A percentile compares a stretch with the other conserved stretches of the same genome.
Conservation (phyloP, 1,140 invertebrate species). For the Sycophila sp. region DNA sequence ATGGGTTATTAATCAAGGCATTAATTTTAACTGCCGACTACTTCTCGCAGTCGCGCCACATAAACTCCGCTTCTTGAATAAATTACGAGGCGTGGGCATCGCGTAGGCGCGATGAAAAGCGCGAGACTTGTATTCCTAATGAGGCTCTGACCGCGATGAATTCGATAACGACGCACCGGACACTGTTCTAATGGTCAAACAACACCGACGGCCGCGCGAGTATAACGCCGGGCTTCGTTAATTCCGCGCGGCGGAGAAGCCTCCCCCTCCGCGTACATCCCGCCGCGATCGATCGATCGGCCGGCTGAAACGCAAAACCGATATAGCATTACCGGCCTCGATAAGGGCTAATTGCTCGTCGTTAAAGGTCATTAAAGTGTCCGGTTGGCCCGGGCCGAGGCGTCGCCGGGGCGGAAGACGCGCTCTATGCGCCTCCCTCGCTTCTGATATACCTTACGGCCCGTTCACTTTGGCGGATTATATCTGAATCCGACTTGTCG, state of each 20-base stretch:
- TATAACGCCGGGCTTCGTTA: slow-evolving; percentile 25
- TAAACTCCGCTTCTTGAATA: background rate
- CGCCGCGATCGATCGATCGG: slow-evolving; percentile 17
- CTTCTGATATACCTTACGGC: background rate
- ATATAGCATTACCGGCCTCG: slow-evolving; percentile 53
- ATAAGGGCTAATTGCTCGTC: slow-evolving; percentile 59
- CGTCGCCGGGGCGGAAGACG: slow-evolving; percentile 41
- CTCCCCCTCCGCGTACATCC: background rate
- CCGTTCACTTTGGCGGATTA: background rate
- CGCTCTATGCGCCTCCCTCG: slow-evolving; percentile 23
- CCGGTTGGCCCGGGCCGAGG: slow-evolving; percentile 51
- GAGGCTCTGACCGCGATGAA: background rate
- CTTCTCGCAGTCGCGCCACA: background rate
- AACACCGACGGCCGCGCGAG: slow-evolving; percentile 46
- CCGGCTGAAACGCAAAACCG: slow-evolving; percentile 51
- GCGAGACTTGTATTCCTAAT: background rate
- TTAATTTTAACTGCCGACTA: background rate
- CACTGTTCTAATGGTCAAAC: slow-evolving; percentile 51
- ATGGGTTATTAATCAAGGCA: background rate
- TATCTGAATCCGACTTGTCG: background rate
- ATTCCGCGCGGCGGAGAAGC: background rate
- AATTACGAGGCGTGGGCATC: background rate
- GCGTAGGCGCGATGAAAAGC: background rate
- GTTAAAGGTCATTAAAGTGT: slow-evolving; percentile 66
- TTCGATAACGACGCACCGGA: slow-evolving; percentile 1